A percentile compares a stretch with the other conserved stretches of the same genome.
Evolutionary conservation across 2,797 vertebrate genomes (phyloP).

Genomic region (Anabacerthia variegaticeps): DNA sequence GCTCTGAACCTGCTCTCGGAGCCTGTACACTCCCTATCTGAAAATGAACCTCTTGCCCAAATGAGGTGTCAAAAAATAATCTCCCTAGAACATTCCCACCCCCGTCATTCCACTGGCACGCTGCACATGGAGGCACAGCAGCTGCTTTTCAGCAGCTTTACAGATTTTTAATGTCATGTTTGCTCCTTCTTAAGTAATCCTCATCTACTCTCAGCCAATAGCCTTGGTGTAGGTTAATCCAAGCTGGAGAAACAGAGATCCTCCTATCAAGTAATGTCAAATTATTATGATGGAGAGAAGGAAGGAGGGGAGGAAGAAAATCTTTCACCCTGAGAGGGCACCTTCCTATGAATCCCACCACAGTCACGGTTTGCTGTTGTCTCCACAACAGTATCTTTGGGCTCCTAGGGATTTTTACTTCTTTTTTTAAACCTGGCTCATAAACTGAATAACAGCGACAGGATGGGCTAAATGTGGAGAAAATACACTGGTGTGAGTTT

Average conservation of each 20-base stretch:
- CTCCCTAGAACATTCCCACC: not conserved
- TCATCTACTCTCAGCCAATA: not conserved
- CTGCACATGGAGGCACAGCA: not conserved
- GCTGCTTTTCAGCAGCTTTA: not conserved
- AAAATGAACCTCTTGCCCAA: not conserved
- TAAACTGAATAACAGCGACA: not conserved
- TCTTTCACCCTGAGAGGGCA: not conserved
- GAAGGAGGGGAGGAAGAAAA: not conserved
- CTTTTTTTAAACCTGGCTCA: not conserved
- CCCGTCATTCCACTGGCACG: not conserved
- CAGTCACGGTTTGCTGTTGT: not conserved
- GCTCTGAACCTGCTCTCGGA: not conserved
- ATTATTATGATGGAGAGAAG: not conserved
- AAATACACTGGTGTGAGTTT: not conserved
- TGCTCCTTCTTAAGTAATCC: not conserved
- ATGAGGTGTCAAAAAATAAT: not conserved
- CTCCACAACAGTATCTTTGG: not conserved
- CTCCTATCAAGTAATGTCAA: not conserved
- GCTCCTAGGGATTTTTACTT: not conserved
- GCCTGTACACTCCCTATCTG: not conserved
- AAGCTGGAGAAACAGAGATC: not conserved
- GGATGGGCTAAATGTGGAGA: accelerated
- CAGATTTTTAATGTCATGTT: not conserved
- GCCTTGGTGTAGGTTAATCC: not conserved
- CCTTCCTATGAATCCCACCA: not conserved